phyloP scores from a whole-genome alignment of 2,113 vertebrate genomes.

The Thermophis baileyi region DNA sequence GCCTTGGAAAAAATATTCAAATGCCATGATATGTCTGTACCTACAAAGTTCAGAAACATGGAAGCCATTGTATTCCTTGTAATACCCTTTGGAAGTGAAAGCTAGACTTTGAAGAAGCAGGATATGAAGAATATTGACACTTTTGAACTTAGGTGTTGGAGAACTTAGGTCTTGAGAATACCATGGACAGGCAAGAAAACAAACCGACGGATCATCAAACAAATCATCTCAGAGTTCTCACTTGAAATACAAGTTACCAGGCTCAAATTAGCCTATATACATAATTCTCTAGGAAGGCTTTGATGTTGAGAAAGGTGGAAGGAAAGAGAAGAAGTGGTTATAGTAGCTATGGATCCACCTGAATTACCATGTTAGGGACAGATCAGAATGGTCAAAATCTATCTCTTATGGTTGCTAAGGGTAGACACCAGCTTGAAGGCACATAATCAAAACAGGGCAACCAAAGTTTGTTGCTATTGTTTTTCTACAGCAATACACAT shows the following conservation, averaged over 20 bases:
- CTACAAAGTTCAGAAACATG: background rate
- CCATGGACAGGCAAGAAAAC: background rate
- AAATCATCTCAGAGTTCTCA: background rate
- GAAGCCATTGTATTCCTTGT: background rate
- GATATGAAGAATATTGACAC: background rate
- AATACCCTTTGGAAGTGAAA: background rate
- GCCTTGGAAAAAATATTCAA: background rate
- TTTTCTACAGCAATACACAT: background rate
- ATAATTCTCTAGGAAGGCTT: background rate
- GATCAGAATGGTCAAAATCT: background rate
- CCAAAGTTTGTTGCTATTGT: background rate
- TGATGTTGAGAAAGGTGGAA: background rate
- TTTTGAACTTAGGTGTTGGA: background rate
- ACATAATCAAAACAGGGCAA: background rate
- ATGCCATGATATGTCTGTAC: background rate
- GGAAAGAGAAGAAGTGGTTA: background rate
- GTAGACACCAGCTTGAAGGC: background rate
- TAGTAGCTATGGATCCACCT: background rate
- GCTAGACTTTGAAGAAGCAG: background rate
- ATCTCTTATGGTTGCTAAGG: background rate
- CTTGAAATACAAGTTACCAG: background rate
- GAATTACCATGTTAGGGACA: background rate
- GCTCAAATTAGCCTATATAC: background rate
- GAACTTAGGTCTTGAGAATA: background rate
- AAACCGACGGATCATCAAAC: background rate